Evolutionary conservation across 2,113 vertebrate genomes (phyloP).

Genomic region (Oncorhynchus masou): DNA sequence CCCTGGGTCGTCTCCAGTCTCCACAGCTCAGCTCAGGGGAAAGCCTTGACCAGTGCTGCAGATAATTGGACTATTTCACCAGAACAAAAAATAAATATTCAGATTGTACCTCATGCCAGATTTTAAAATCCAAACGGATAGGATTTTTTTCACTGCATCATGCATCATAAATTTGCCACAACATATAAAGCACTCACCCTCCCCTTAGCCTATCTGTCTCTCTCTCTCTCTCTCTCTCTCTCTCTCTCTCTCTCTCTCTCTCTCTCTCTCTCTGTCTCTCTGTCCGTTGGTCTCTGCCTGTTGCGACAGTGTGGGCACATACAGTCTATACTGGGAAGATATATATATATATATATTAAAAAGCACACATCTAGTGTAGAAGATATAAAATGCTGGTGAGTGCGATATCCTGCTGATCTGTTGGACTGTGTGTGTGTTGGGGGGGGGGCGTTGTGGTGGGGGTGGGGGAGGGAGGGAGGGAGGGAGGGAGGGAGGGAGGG

Average conservation of each 20-base stretch:
- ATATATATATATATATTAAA: conserved; percentile 79
- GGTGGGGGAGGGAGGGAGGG: too few species aligned
- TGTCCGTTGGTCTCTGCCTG: conserved; percentile 73
- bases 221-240: conserved; percentile 33
- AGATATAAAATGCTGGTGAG: conserved; percentile 84
- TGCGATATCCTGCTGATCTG: conserved; percentile 89
- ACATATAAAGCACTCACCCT: conserved; percentile 66
- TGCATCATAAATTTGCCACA: conserved; percentile 72
- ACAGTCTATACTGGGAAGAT: conserved; percentile 73
- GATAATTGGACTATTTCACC: conserved; percentile 65
- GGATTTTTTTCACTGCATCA: conserved; percentile 66
- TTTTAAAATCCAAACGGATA: conserved; percentile 42
- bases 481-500: too few species aligned
- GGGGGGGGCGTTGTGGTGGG: conserved; percentile 31
- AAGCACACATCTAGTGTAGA: conserved; percentile 76
- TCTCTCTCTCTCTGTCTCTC: conserved; percentile 52
- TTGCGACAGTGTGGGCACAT: conserved; percentile 73
- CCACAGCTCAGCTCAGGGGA: conserved; percentile 67
- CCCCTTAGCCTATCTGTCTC: conserved; percentile 52
- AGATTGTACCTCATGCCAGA: conserved; percentile 28
- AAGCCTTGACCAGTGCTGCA: conserved; percentile 65
- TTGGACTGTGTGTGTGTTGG: conserved; percentile 63
- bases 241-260: conserved; percentile 12
- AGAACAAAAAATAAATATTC: conserved; percentile 54
- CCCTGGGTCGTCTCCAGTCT: conserved; percentile 74